These are phyloP conservation scores for Drosophila niveifrons DNA, from an alignment of 2,888 invertebrate genomes.

Conservation along the genomic window DNA sequence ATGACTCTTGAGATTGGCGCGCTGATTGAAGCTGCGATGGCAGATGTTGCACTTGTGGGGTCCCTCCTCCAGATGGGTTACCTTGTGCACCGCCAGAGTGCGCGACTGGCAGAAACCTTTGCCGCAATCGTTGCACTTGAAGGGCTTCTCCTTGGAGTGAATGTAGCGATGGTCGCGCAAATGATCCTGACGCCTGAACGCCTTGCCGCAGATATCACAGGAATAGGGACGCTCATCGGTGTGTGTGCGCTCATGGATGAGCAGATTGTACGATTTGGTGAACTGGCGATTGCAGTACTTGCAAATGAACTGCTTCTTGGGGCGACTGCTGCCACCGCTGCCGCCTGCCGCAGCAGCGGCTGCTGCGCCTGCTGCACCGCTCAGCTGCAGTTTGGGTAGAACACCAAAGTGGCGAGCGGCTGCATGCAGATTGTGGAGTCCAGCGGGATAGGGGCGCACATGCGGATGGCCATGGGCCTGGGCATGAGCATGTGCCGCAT, in stretches of 20 bases:
- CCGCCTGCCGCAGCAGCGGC: conserved; percentile 31
- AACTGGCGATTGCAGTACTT: conserved; percentile 98
- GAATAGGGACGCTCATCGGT: conserved; percentile 98
- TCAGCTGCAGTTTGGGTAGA: conserved; percentile 87
- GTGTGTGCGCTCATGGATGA: conserved; percentile 98
- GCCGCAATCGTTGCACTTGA: conserved; percentile 98
- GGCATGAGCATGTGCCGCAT: conserved; percentile 85
- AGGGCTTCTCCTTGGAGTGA: conserved; percentile 99
- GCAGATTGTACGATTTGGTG: conserved; percentile 98
- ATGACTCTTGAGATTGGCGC: conserved; percentile 96
- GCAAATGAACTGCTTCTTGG: conserved; percentile 97
- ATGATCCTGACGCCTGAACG: conserved; percentile 97
- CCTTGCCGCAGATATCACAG: conserved; percentile 98
- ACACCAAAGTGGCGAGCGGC: conserved; percentile 85
- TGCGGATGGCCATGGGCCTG: conserved; percentile 53
- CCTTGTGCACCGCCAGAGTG: conserved; percentile 97
- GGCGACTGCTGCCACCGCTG: conserved; percentile 87
- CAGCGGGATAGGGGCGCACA: conserved; percentile 78
- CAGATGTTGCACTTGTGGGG: conserved; percentile 97
- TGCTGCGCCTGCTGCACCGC: conserved; percentile 83
- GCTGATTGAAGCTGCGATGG: conserved; percentile 95
- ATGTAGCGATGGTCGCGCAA: conserved; percentile 97
- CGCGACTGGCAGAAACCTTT: conserved; percentile 99
- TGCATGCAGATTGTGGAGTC: conserved; percentile 86
- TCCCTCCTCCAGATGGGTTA: conserved; percentile 96